Base-by-base conservation (phyloP, 2,113 vertebrate genomes). In the Siniperca chuatsi region DNA sequence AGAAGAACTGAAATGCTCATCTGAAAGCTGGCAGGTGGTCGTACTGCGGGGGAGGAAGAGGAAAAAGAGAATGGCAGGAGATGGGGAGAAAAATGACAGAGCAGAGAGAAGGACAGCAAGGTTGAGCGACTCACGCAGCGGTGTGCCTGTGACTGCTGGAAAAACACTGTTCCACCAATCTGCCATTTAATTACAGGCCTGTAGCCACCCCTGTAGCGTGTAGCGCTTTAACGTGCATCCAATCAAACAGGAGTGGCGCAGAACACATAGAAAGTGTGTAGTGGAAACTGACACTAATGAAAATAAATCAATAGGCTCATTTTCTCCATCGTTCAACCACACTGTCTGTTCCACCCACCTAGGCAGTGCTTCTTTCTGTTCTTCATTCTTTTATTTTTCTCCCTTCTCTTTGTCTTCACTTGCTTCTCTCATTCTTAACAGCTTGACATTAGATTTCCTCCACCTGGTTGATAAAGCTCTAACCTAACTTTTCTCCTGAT, bases 271-370 rank as follows among this genome's bases (percentile, higher is more conserved):
- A 81, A 67, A 57, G 18, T 65, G 70, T 71, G 50, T 15, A 37
- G 54, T 66, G 25, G n/a, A 92, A 86, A 83, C 50, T 25, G 78
- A 86, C 81, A 37, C 62, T 77, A 80, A 90, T 88, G 78, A 89
- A 91, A 83, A 79, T n/a, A 70, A 89, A 93, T 83, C 71, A 86
- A 46, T 88, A 15, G 61, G 74, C 71, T 81, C 52, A 69, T 89
- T 91, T 83, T 87, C 87, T 74, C 29, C 52, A 52, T 10, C 4
- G 6, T 33, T 70, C 44, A 65, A 33, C 23, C 68, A 37, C 16
- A 1, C 40, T 75, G 16, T 64, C 42, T 70, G n/a, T 57, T 71
- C 61, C 42, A 29, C 40, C 8, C 69, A 72, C 60, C 37, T 21
- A 0, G 46, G 2, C 57, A 42, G 35, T 9, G 25, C 37, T 78